Evolutionary conservation across 2,113 vertebrate genomes (phyloP).

Genomic region (Chaetops frenatus): DNA sequence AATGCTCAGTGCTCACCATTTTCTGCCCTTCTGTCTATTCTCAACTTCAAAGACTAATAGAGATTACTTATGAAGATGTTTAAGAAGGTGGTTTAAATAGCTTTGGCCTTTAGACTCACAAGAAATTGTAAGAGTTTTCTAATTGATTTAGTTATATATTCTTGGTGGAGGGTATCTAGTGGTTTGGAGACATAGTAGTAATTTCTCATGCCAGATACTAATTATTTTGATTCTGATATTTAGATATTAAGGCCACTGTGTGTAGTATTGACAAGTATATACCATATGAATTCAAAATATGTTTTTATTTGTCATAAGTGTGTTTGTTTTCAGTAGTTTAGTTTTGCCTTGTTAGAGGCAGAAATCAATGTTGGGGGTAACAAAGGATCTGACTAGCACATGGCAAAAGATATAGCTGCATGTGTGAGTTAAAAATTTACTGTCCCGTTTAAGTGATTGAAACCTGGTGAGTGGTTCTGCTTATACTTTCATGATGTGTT

Average conservation of each 20-base stretch:
- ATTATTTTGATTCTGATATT: background rate
- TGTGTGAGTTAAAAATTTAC: background rate
- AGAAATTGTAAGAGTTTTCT: background rate
- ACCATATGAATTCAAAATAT: background rate
- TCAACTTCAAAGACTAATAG: background rate
- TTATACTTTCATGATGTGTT: background rate
- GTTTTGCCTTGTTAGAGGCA: background rate
- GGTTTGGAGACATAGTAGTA: background rate
- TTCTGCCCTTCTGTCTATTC: background rate
- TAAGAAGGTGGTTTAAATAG: background rate
- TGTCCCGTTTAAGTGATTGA: background rate
- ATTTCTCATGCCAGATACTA: background rate
- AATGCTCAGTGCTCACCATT: background rate
- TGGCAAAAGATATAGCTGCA: background rate
- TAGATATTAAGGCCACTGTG: background rate
- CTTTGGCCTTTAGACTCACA: background rate
- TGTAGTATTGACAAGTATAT: background rate
- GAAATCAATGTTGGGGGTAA: background rate
- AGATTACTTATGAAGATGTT: background rate
- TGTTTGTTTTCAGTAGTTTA: background rate
- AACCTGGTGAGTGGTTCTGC: background rate
- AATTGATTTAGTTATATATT: background rate
- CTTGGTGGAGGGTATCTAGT: background rate
- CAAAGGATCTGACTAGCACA: background rate
- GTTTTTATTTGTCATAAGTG: background rate